These are phyloP conservation scores for Parelbella ahira DNA, from an alignment of 2,888 invertebrate genomes.

Conservation along the genomic window DNA sequence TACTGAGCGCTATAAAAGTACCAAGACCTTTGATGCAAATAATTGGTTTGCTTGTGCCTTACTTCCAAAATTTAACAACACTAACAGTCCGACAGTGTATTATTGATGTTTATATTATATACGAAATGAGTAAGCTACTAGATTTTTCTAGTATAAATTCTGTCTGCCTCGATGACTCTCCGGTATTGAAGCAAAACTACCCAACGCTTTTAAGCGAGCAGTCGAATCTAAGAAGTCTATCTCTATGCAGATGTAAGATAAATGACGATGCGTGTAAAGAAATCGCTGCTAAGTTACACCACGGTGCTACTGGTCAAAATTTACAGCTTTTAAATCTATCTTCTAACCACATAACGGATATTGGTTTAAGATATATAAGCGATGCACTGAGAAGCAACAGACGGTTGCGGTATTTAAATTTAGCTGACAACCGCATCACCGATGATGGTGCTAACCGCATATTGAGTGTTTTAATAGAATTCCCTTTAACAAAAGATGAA, in stretches of 20 bases:
- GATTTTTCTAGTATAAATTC: slow-evolving; percentile 42
- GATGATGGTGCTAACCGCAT: slow-evolving; percentile 47
- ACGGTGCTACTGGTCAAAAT: slow-evolving; percentile 38
- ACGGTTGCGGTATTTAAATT: slow-evolving; percentile 54
- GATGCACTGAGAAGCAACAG: slow-evolving; percentile 52
- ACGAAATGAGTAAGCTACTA: slow-evolving; percentile 47
- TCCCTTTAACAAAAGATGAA: slow-evolving; percentile 44
- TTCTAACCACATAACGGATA: slow-evolving; percentile 55
- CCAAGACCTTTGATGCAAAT: slow-evolving; percentile 43
- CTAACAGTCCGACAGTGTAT: slow-evolving; percentile 39
- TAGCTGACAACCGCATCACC: slow-evolving; percentile 49
- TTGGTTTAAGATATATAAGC: slow-evolving; percentile 46
- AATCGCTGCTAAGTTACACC: slow-evolving; percentile 41
- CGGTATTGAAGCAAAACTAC: slow-evolving; percentile 39
- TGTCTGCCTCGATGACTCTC: slow-evolving; percentile 46
- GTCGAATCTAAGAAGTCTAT: slow-evolving; percentile 39
- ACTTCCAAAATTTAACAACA: slow-evolving; percentile 37
- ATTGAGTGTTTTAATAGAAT: slow-evolving; percentile 44
- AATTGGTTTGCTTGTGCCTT: slow-evolving; percentile 38
- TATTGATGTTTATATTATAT: slow-evolving; percentile 40
- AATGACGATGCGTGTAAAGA: slow-evolving; percentile 41
- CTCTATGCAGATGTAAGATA: slow-evolving; percentile 47
- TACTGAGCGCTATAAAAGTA: slow-evolving; percentile 30
- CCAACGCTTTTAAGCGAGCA: slow-evolving; percentile 38
- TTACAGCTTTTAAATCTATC: slow-evolving; percentile 51